Percentiles rank a stretch among this genome's conserved stretches.
Conservation (phyloP, 2,113 vertebrate species). For the Rafetus swinhoei region DNA sequence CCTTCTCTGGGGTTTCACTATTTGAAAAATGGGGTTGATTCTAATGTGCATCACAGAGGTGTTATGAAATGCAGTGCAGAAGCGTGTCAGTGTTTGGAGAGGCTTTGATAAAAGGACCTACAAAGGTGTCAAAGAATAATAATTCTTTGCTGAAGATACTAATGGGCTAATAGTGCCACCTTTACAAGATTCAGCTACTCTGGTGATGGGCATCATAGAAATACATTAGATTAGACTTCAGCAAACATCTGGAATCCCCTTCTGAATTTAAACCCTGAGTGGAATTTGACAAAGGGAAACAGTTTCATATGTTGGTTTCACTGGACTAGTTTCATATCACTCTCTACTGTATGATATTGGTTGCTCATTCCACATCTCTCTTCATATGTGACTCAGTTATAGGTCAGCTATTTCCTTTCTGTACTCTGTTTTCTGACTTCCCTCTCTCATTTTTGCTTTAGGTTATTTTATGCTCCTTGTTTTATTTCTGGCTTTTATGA, state of each 20-base stretch:
- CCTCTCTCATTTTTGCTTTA: conserved; percentile 39
- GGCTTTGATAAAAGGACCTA: not conserved
- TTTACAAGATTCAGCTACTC: not conserved
- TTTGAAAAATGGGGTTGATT: not conserved
- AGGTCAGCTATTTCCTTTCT: conserved; percentile 36
- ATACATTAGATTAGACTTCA: not conserved
- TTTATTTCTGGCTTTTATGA: conserved; percentile 22
- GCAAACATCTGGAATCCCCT: not conserved
- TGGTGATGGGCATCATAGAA: not conserved
- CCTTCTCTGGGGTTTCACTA: not conserved
- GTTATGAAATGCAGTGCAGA: not conserved
- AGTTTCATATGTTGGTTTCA: conserved; percentile 27
- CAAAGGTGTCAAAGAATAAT: not conserved
- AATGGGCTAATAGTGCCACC: not conserved
- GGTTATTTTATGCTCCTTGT: not conserved
- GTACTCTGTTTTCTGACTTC: conserved; percentile 1
- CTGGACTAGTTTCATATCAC: conserved; percentile 41
- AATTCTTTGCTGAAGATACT: not conserved
- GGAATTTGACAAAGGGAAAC: conserved; percentile 6
- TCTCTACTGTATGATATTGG: conserved; percentile 8
- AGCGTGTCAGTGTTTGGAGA: not conserved
- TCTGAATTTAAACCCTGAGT: not conserved
- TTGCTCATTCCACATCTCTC: not conserved
- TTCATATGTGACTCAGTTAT: not conserved
- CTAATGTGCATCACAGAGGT: not conserved